Percentiles rank a stretch among this genome's conserved stretches.
These are phyloP conservation scores for Danio albolineatus DNA, from an alignment of 2,797 vertebrate genomes.

Conservation along the genomic window DNA sequence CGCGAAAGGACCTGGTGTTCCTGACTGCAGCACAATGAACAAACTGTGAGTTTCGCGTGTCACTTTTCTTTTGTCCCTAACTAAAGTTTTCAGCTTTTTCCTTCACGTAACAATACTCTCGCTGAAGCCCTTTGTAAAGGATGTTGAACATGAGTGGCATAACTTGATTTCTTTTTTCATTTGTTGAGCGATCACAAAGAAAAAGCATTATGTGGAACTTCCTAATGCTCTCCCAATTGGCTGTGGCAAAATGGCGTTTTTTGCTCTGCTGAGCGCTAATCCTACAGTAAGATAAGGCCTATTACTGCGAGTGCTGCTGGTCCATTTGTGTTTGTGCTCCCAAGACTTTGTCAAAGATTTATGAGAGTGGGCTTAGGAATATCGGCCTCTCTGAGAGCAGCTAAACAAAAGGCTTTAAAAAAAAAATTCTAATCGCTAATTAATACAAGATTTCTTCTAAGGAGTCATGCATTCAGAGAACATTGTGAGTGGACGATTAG, in stretches of 20 bases:
- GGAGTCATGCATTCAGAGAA: constrained; percentile 16
- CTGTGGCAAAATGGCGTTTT: constrained; percentile 71
- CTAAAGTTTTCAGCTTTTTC: constrained; percentile 3
- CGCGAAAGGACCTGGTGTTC: not conserved
- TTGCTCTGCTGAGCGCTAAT: constrained; percentile 78
- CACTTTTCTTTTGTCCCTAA: constrained; percentile 13
- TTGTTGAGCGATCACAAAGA: constrained; percentile 71
- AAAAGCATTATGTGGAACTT: constrained; percentile 67
- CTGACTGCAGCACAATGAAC: constrained; percentile 8
- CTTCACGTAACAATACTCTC: constrained; percentile 7
- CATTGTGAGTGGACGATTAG: constrained; percentile 1
- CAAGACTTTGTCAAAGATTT: constrained; percentile 41
- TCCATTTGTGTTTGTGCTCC: constrained; percentile 52
- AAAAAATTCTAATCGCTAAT: constrained; percentile 24
- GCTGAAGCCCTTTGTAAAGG: not conserved
- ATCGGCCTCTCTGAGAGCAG: not conserved
- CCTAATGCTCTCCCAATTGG: constrained; percentile 71
- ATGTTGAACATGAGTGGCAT: constrained; percentile 59
- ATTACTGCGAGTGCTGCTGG: constrained; percentile 68
- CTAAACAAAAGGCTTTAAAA: constrained; percentile 23
- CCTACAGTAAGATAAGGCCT: constrained; percentile 75
- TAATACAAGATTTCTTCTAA: constrained; percentile 26
- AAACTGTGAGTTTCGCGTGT: not conserved
- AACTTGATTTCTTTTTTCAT: constrained; percentile 68
- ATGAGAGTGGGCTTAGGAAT: constrained; percentile 32